phyloP scores from a whole-genome alignment of 92 coral and sea anemone species.

The Siderastrea siderea region DNA sequence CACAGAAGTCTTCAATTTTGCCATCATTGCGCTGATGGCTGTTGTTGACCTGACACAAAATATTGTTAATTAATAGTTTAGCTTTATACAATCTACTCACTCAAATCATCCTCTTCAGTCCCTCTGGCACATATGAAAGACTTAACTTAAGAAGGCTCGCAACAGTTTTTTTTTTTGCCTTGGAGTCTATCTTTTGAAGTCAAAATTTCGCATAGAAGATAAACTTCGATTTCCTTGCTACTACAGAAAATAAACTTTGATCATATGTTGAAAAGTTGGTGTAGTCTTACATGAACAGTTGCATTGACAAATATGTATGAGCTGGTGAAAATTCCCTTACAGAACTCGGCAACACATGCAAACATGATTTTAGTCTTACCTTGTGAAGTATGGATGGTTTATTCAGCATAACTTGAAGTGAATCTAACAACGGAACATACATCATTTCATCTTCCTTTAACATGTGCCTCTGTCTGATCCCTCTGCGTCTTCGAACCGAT shows the following conservation, averaged over 20 bases:
- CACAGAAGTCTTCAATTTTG: conserved; percentile 62
- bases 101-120: too few species aligned
- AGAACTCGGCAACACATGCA: background rate
- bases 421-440: conserved; percentile 45
- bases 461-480: background rate
- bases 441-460: conserved; percentile 46
- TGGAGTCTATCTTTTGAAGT: too few species aligned
- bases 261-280: too few species aligned
- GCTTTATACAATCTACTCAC: too few species aligned
- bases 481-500: background rate
- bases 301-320: too few species aligned
- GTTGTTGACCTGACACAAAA: conserved; percentile 34
- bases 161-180: too few species aligned
- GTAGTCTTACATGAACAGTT: too few species aligned
- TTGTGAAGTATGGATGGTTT: conserved; percentile 12
- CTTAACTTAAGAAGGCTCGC: too few species aligned
- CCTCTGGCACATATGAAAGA: background rate
- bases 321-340: too few species aligned
- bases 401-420: conserved; percentile 42
- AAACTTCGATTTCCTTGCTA: too few species aligned
- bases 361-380: background rate
- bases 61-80: background rate
- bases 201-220: too few species aligned
- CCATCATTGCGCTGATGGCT: conserved; percentile 50
- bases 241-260: too few species aligned